phyloP scores from a whole-genome alignment of 2,797 vertebrate species.

The Vespertilio murinus region DNA sequence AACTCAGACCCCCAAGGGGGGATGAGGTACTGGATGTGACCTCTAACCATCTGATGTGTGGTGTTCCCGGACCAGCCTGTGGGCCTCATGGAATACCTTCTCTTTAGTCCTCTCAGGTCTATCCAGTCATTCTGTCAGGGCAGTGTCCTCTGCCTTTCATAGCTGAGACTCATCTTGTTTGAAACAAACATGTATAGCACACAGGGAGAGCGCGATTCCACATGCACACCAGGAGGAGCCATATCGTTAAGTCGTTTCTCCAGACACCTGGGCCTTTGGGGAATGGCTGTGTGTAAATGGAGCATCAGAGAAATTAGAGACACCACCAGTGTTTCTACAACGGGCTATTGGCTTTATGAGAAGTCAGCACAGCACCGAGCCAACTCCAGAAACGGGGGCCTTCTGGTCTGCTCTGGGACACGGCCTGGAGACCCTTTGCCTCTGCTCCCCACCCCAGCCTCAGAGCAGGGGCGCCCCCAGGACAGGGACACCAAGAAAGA shows the following conservation, averaged over 20 bases:
- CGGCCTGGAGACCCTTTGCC: neutral
- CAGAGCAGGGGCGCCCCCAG: accelerated
- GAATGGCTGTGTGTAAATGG: conserved; percentile 35
- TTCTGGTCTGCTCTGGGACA: neutral
- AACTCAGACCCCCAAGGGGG: neutral
- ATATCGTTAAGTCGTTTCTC: neutral
- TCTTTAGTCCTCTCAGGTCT: neutral
- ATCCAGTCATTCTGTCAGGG: neutral
- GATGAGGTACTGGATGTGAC: too few species aligned
- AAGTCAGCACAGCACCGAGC: neutral
- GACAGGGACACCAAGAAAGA: neutral
- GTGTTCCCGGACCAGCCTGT: neutral
- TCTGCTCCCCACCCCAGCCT: neutral
- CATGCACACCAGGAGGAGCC: neutral
- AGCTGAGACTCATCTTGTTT: neutral
- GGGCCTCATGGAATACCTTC: neutral
- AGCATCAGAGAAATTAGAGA: conserved; percentile 44
- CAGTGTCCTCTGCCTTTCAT: neutral
- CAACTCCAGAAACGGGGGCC: neutral
- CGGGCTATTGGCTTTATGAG: neutral
- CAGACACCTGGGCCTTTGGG: neutral
- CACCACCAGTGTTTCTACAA: neutral
- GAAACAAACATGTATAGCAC: neutral
- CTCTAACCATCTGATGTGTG: neutral
- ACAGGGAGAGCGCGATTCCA: neutral